Base-by-base conservation (phyloP, 2,797 vertebrate species). In the Galago senegalensis region DNA sequence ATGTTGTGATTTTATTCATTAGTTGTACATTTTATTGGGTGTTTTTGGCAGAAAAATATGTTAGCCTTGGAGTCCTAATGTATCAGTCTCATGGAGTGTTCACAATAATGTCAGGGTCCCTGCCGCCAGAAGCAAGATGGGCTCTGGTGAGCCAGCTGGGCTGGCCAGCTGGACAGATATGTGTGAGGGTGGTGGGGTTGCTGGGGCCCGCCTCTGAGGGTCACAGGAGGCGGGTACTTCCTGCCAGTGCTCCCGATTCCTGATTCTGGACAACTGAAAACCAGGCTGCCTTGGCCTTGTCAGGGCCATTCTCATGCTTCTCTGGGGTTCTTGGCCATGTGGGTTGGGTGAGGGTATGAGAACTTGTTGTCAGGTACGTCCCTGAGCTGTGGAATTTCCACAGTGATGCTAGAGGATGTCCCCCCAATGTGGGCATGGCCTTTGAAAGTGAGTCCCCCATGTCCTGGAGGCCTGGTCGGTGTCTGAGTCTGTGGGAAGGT, bases 21-120 rank as follows among this genome's bases (percentile, higher is more conserved):
- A 96, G 96, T 34, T n/a, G 63, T 27, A 65, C 69, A 46, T 93
- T 95, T 97, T 95, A 81, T 63, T 63, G 94, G 95, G 83, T 81
- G 53, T 83, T 95, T 95, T 90, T 76, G 93, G 92, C 53, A 87
- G 86, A 81, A 90, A 89, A 90, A 73, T 18, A 37, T 37, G 67
- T 85, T 91, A 27, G 37, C 82, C 27, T 2, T 9, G 21, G 80
- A 69, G 60, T 25, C 61, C 60, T 63, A 20, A 1, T 13, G 43
- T 70, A 17, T 87, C 25, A 43, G n/a, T 56, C 88, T 70, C 56
- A 27, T 1, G 60, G 61, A 20, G 53, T 2, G 16, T 79, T 93
- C 56, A 1, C 7, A 29, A 31, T 0, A 1, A 10, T 2, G 40
- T 49, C 80, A 10, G 58, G 7, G 46, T 21, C 58, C 49, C 43